These are phyloP conservation scores for Glossosoma conforme DNA, from an alignment of 1,140 invertebrate species.

Conservation along the genomic window DNA sequence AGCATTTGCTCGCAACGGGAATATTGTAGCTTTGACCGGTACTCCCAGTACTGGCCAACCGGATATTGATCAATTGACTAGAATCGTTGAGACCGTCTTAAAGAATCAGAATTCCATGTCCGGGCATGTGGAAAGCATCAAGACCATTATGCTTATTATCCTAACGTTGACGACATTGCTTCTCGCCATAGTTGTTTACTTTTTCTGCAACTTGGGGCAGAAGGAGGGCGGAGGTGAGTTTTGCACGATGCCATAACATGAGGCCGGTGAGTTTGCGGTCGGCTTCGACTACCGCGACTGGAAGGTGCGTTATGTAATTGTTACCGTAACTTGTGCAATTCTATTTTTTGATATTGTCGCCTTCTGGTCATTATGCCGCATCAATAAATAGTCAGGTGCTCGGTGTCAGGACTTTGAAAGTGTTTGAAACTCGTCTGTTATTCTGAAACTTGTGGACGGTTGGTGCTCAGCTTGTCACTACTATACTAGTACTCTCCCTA, in stretches of 20 bases:
- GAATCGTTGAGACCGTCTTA: neutral
- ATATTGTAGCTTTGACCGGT: neutral
- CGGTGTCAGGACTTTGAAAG: no score
- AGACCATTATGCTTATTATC: conserved; percentile 19
- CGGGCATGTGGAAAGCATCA: conserved; percentile 19
- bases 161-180: conserved; percentile 18
- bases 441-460: no score
- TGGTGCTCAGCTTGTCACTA: no score
- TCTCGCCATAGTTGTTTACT: conserved; percentile 16
- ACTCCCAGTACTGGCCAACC: neutral
- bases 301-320: neutral
- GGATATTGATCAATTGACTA: conserved; percentile 5
- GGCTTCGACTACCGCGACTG: conserved; percentile 6
- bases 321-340: conserved; percentile 1
- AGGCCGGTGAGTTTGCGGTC: conserved; percentile 7
- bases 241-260: conserved; percentile 25
- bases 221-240: conserved; percentile 14
- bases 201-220: conserved; percentile 12
- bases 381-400: no score
- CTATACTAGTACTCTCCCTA: no score
- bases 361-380: conserved; percentile 4
- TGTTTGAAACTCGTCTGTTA: no score
- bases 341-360: conserved; percentile 13
- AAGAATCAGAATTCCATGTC: conserved; percentile 11
- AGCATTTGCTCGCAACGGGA: neutral